Evolutionary conservation across 2,797 vertebrate species (phyloP).

Genomic region (Schizopygopsis malacanthus): DNA sequence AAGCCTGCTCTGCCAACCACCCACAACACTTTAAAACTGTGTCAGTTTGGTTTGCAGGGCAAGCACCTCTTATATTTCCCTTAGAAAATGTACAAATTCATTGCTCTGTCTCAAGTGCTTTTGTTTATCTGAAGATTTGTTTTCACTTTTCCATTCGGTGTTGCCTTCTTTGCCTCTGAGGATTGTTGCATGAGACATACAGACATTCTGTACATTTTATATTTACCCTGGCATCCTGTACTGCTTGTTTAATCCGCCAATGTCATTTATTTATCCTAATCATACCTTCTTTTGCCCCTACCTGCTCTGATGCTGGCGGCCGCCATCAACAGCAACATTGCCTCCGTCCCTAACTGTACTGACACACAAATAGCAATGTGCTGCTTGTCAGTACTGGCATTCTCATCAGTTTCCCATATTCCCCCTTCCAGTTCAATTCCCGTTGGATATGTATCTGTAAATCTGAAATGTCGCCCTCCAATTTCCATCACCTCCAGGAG

Average conservation of each 20-base stretch:
- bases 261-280: conserved; percentile 33
- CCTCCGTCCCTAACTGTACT: conserved; percentile 20
- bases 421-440: conserved; percentile 24
- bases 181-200: conserved; percentile 3
- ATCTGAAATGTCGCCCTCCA: conserved; percentile 36
- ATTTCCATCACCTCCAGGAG: conserved; percentile 20
- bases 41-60: background rate
- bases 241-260: conserved; percentile 36
- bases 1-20: background rate
- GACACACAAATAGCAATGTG: conserved; percentile 28
- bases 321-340: conserved; percentile 2
- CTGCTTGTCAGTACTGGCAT: conserved; percentile 38
- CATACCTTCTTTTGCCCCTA: conserved; percentile 9
- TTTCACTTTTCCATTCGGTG: background rate
- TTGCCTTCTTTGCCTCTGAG: background rate
- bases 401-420: conserved; percentile 31
- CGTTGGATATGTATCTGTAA: conserved; percentile 39
- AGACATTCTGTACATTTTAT: background rate
- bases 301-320: background rate
- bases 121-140: conserved; percentile 3
- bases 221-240: conserved; percentile 31
- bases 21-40: background rate
- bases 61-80: background rate
- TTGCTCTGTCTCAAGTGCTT: conserved; percentile 9
- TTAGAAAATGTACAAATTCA: background rate